Base-by-base conservation (phyloP, 92 coral and sea anemone species). In the Montipora capitata region DNA sequence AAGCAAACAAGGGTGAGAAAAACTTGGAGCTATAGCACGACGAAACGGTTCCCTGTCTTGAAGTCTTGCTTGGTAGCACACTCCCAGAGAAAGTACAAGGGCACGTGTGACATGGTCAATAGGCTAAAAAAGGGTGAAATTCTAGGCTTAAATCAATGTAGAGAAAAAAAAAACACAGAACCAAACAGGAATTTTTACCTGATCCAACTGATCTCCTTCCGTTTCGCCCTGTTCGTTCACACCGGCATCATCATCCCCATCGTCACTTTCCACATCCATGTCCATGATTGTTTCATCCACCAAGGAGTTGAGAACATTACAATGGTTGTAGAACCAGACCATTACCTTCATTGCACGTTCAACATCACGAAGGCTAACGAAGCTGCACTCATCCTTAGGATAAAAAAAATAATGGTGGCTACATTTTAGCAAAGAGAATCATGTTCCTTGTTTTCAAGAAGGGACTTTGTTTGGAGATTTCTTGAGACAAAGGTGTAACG, bases 301-400 rank as follows among this genome's bases (percentile, higher is more conserved):
- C 43, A 90, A 80, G 4, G 88, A 86, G 27, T 69, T 43, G 68
- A 96, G 83, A 62, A 78, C 94, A 13, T 89, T 59, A 2, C 81
- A 91, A 87, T 93, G 94, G 16, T 89, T 69, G 79, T 94, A 94
- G 88, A 96, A 94, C 98, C 98, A 96, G 9, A 89, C 91, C 95
- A 94, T 90, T 38, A 96, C 99, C 39, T 79, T 90, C 99, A 96
- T 94, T 18, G 99, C 93, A 17, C 99, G 96, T 70, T 96, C 99
- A 4, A 96, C 99, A 67, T 96, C 99, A 65, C 99, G 99, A 79
- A 96, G 91, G 56, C 99, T 96, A 59, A 96, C 99, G 64, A 96
- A 96, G 84, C 99, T 96, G 70, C 98, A 96, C 62, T 96, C 99
- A 59, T 96, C 93, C 99, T 96, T 27, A 27, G 83, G 35, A 7